These are phyloP conservation scores for Tiphia femorata DNA, from an alignment of 2,888 invertebrate genomes.

Conservation along the genomic window DNA sequence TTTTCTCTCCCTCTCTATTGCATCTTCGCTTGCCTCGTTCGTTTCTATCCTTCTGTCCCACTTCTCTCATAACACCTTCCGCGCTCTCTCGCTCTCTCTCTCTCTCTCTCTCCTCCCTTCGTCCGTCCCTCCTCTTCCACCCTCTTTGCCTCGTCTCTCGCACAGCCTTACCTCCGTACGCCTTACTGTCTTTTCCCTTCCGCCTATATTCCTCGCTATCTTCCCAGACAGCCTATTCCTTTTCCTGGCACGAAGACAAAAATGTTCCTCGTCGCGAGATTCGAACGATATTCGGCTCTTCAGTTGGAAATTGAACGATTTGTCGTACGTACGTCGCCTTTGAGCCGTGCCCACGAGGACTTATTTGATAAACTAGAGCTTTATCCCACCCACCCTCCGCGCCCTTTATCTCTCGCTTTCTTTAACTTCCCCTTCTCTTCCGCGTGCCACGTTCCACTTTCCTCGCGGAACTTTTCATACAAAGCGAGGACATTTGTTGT, in stretches of 20 bases:
- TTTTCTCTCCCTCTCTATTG: not conserved
- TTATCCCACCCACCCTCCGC: too few species aligned
- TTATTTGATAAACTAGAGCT: slow-evolving; percentile 33
- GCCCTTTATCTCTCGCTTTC: slow-evolving; percentile 3
- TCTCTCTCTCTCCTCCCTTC: not conserved
- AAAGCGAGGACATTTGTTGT: too few species aligned
- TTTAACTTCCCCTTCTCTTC: not conserved
- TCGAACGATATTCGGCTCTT: slow-evolving; percentile 35
- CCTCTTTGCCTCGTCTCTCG: not conserved
- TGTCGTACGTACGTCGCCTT: slow-evolving; percentile 41
- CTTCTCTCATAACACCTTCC: slow-evolving; percentile 1
- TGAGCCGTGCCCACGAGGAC: slow-evolving; percentile 20
- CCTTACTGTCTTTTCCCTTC: too few species aligned
- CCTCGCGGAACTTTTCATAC: too few species aligned
- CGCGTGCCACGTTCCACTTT: not conserved
- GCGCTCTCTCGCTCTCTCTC: not conserved
- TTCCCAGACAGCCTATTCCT: slow-evolving; percentile 34
- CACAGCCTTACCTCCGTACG: too few species aligned
- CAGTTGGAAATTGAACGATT: slow-evolving; percentile 38
- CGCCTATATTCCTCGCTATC: slow-evolving; percentile 25
- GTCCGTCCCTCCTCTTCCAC: not conserved
- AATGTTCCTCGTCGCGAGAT: slow-evolving; percentile 29
- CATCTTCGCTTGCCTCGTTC: slow-evolving; percentile 1
- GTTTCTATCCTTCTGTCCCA: slow-evolving; percentile 28
- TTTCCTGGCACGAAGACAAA: slow-evolving; percentile 37